Evolutionary conservation across 2,888 invertebrate species (phyloP).

Genomic region (Acronicta psi): DNA sequence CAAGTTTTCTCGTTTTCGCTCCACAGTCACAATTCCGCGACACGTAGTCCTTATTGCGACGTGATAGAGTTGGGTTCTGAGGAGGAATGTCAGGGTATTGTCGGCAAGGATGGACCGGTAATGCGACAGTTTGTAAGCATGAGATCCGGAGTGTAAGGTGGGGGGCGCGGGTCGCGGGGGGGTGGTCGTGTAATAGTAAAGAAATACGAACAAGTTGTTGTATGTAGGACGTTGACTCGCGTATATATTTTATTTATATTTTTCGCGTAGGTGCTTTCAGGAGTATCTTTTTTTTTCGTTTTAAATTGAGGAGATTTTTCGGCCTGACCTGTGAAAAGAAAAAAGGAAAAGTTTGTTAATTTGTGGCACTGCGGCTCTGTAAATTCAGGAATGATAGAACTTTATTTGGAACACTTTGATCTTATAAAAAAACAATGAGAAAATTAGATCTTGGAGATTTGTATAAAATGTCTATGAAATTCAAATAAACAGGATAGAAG

Average conservation of each 20-base stretch:
- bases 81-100: conserved; percentile 67
- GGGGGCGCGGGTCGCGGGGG: conserved; percentile 57
- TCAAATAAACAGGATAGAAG: no score
- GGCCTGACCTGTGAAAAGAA: conserved; percentile 25
- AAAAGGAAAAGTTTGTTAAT: background rate
- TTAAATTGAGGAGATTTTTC: conserved; percentile 33
- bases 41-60: conserved; percentile 54
- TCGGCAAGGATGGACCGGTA: conserved; percentile 82
- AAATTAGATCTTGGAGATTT: no score
- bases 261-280: conserved; percentile 57
- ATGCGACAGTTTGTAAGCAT: conserved; percentile 89
- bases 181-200: conserved; percentile 73
- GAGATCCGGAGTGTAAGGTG: conserved; percentile 78
- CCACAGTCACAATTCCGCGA: conserved; percentile 60
- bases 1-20: conserved; percentile 50
- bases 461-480: no score
- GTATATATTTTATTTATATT: conserved; percentile 77
- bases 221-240: conserved; percentile 78
- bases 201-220: conserved; percentile 81
- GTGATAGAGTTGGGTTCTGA: conserved; percentile 68
- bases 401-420: background rate
- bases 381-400: background rate
- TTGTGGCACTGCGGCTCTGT: conserved; percentile 9
- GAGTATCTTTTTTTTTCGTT: conserved; percentile 39
- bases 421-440: no score